A percentile compares a stretch with the other conserved stretches of the same genome.
Evolutionary conservation across 2,113 vertebrate species (phyloP).

Genomic region (Bungarus multicinctus): DNA sequence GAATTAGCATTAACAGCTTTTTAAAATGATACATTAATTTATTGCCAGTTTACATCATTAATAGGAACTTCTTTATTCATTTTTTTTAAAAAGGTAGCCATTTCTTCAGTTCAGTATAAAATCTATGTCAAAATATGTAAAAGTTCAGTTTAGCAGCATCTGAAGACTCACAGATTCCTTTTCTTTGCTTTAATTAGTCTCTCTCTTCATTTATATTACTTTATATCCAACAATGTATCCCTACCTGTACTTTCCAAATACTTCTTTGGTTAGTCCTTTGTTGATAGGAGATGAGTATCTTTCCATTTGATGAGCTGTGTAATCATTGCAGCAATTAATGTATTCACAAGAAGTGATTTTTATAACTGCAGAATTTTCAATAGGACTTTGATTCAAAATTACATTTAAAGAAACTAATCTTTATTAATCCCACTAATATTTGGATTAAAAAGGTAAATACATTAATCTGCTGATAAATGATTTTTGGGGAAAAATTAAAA

Average conservation of each 20-base stretch:
- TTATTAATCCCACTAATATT: not conserved
- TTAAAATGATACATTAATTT: not conserved
- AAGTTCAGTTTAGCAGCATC: not conserved
- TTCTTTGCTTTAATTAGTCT: not conserved
- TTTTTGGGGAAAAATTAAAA: conserved; percentile 18
- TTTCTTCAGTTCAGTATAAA: not conserved
- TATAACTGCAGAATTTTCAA: not conserved
- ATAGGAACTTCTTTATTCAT: not conserved
- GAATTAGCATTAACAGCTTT: not conserved
- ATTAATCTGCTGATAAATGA: conserved; percentile 10
- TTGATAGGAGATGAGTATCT: not conserved
- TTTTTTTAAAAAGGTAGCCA: not conserved
- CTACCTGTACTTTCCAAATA: not conserved
- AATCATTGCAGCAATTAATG: not conserved
- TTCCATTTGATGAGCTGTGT: not conserved
- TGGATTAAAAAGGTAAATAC: not conserved
- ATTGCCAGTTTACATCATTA: not conserved
- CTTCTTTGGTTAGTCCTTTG: not conserved
- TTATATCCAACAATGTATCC: not conserved
- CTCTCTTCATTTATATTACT: not conserved
- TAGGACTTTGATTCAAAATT: conserved; percentile 14
- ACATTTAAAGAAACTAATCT: not conserved
- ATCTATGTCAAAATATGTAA: not conserved
- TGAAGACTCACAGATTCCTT: not conserved
- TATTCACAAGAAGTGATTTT: not conserved